phyloP scores from a whole-genome alignment of 2,888 invertebrate genomes.

The Lordiphosa fenestrarum region DNA sequence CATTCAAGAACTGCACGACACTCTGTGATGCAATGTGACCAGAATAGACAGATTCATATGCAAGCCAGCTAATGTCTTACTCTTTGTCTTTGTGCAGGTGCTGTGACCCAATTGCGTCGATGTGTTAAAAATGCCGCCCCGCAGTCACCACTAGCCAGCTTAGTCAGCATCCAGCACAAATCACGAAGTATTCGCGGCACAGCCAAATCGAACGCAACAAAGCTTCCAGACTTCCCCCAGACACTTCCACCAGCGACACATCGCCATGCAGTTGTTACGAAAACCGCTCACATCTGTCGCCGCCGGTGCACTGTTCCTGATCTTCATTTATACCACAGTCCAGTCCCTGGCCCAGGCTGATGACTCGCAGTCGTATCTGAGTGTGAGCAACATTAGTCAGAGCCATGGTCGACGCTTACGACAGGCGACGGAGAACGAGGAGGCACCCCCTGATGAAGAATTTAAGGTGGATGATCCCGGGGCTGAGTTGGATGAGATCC shows the following conservation, averaged over 20 bases:
- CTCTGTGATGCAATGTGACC: slow-evolving; percentile 35
- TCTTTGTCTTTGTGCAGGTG: slow-evolving; percentile 28
- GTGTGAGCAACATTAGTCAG: slow-evolving; percentile 19
- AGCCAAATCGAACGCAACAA: slow-evolving; percentile 57
- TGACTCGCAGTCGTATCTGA: slow-evolving; percentile 18
- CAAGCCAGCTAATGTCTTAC: slow-evolving; percentile 18
- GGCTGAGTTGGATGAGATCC: slow-evolving; percentile 9
- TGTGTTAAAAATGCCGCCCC: slow-evolving; percentile 46
- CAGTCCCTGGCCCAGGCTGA: slow-evolving; percentile 56
- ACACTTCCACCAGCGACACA: slow-evolving; percentile 43
- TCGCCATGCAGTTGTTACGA: slow-evolving; percentile 44
- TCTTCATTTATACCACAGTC: slow-evolving; percentile 71
- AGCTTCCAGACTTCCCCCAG: slow-evolving; percentile 39
- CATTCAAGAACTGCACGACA: slow-evolving; percentile 23
- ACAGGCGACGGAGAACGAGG: slow-evolving; percentile 18
- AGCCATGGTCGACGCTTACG: slow-evolving; percentile 34
- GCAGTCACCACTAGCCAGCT: slow-evolving; percentile 11
- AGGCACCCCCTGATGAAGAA: not conserved
- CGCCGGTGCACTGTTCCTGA: slow-evolving; percentile 51
- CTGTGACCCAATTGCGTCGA: slow-evolving; percentile 31
- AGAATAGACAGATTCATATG: slow-evolving; percentile 24
- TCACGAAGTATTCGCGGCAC: slow-evolving; percentile 6
- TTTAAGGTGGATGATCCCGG: too few species aligned
- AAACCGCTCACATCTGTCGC: slow-evolving; percentile 39
- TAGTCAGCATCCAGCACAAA: slow-evolving; percentile 27